phyloP scores from a whole-genome alignment of 2,113 vertebrate species.

The Rostratula benghalensis region DNA sequence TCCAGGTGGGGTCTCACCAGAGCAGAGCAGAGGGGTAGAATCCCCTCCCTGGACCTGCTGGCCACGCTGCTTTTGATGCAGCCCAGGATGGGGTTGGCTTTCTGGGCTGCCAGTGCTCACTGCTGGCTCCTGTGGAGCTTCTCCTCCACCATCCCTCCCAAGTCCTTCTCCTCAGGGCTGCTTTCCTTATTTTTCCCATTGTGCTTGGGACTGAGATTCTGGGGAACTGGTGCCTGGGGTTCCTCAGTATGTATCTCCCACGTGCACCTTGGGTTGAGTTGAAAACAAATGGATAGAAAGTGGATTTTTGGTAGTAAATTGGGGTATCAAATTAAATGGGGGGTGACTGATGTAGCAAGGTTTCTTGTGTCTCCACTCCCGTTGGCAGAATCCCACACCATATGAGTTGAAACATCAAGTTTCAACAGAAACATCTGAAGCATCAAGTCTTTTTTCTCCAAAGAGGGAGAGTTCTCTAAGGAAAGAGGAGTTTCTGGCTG shows the following conservation, averaged over 20 bases:
- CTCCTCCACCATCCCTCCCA: too few relatives aligned
- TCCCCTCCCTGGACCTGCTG: too few relatives aligned
- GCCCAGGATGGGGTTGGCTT: too few relatives aligned
- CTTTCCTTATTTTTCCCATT: neutral
- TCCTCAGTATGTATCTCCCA: neutral
- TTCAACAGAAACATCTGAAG: neutral
- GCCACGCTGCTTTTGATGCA: too few relatives aligned
- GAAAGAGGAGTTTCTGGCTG: neutral
- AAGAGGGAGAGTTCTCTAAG: neutral
- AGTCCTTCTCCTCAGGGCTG: too few relatives aligned
- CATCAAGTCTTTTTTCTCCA: neutral
- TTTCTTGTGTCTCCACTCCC: neutral
- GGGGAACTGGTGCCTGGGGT: too few relatives aligned
- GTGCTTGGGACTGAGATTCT: accelerated
- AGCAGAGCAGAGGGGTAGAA: too few relatives aligned
- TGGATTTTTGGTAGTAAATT: neutral
- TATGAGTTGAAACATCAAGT: neutral
- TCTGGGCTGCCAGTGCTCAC: too few relatives aligned
- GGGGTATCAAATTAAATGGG: neutral
- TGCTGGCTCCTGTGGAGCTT: too few relatives aligned
- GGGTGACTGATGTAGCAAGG: accelerated
- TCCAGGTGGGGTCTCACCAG: too few relatives aligned
- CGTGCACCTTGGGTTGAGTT: too few relatives aligned
- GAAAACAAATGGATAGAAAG: neutral
- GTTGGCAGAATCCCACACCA: neutral